Conservation (phyloP, 2,113 vertebrate species). For the Tetrao urogallus region DNA sequence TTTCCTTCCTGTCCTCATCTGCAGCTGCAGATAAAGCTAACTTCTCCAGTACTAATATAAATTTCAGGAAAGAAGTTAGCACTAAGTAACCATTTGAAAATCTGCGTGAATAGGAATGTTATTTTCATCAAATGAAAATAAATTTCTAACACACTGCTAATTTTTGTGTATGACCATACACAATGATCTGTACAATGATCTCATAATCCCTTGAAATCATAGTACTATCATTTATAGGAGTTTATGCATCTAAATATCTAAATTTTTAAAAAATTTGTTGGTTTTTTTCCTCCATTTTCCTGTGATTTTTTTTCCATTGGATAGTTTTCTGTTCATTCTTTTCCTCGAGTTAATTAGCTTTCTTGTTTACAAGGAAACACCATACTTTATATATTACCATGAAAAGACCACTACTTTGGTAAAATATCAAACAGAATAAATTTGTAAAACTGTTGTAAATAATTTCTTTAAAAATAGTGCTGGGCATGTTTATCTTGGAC, state of each 20-base stretch:
- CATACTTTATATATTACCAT: not conserved
- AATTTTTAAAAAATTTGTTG: accelerated
- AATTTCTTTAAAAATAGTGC: not conserved
- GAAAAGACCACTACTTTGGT: not conserved
- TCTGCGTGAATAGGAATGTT: not conserved
- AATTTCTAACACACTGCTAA: not conserved
- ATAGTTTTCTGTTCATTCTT: not conserved
- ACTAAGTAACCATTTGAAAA: not conserved
- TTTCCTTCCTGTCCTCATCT: not conserved
- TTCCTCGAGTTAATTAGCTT: not conserved
- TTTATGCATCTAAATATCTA: not conserved
- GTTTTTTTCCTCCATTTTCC: not conserved
- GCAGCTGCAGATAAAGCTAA: not conserved
- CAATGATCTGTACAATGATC: not conserved
- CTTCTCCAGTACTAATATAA: not conserved
- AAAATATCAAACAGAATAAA: not conserved
- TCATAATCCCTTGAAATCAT: not conserved
- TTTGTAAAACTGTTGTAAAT: not conserved
- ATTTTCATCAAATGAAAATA: not conserved
- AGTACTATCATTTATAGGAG: not conserved
- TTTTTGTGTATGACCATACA: not conserved
- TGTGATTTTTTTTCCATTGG: not conserved
- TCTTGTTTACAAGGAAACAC: not conserved
- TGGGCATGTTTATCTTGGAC: not conserved
- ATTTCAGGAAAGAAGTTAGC: not conserved